Percentiles rank a stretch among this genome's conserved stretches.
phyloP scores from a whole-genome alignment of 2,113 vertebrate genomes.

The Centropus bengalensis region DNA sequence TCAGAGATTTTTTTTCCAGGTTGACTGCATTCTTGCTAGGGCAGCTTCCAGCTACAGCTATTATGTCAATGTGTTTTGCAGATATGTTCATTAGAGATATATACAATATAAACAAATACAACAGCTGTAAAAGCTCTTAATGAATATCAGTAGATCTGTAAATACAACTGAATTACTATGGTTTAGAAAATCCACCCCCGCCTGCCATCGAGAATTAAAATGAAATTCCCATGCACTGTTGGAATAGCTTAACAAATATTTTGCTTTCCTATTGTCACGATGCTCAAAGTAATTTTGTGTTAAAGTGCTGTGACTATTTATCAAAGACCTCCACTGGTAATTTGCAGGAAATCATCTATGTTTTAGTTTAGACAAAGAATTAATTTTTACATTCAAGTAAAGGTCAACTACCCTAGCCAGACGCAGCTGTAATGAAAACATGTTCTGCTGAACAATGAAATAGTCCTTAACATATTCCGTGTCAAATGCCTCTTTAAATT shows the following conservation, averaged over 20 bases:
- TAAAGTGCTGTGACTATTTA: neutral
- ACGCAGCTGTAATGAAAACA: neutral
- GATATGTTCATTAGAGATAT: neutral
- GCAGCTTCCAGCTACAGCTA: neutral
- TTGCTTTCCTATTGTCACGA: neutral
- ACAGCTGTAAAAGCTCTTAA: neutral
- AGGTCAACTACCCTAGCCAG: slow-evolving; percentile 35
- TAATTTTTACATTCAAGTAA: slow-evolving; percentile 48
- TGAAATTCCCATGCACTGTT: neutral
- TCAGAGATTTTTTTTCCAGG: neutral
- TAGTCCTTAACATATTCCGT: neutral
- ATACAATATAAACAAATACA: neutral
- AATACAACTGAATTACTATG: neutral
- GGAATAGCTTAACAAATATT: neutral
- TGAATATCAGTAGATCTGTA: neutral
- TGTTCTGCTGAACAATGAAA: slow-evolving; percentile 22
- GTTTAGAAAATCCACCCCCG: neutral
- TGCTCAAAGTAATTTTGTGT: neutral
- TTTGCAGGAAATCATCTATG: slow-evolving; percentile 2
- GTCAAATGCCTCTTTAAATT: slow-evolving; percentile 11
- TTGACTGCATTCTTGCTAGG: neutral
- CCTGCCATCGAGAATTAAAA: neutral
- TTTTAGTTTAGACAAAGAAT: slow-evolving; percentile 44
- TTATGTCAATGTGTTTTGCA: neutral
- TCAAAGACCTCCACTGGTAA: neutral